These are phyloP conservation scores for Athene cunicularia DNA, from an alignment of 2,113 vertebrate genomes.

Conservation along the genomic window DNA sequence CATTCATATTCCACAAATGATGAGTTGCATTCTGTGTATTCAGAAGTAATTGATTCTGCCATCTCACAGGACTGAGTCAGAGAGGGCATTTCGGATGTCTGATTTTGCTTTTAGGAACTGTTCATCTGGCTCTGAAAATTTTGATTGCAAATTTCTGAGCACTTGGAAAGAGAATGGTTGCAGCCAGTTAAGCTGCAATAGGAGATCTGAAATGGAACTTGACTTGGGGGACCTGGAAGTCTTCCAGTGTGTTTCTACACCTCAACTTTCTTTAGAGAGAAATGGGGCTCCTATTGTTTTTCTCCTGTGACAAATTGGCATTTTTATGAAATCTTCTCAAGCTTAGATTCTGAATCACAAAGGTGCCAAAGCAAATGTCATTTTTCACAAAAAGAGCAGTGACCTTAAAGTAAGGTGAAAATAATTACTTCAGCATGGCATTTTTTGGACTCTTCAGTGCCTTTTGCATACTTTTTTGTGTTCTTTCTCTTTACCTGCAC, in stretches of 20 bases:
- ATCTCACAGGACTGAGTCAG: not conserved
- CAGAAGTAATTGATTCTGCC: not conserved
- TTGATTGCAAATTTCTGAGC: not conserved
- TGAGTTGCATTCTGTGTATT: not conserved
- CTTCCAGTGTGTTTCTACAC: not conserved
- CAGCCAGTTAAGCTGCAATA: not conserved
- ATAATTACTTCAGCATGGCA: not conserved
- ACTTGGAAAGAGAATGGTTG: not conserved
- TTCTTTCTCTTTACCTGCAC: not conserved
- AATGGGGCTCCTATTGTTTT: not conserved
- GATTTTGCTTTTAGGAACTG: not conserved
- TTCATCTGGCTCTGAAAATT: not conserved
- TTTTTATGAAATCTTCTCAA: not conserved
- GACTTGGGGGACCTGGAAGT: not conserved
- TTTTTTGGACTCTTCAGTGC: not conserved
- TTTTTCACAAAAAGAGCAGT: not conserved
- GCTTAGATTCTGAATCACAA: not conserved
- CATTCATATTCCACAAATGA: not conserved
- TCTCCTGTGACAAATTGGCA: not conserved
- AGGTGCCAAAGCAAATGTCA: not conserved
- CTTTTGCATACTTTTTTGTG: not conserved
- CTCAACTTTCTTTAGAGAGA: not conserved
- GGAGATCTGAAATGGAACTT: not conserved
- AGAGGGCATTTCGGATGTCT: not conserved
- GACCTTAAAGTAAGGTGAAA: not conserved